phyloP scores from a whole-genome alignment of 1,140 invertebrate genomes.

The Meteorus sp. region DNA sequence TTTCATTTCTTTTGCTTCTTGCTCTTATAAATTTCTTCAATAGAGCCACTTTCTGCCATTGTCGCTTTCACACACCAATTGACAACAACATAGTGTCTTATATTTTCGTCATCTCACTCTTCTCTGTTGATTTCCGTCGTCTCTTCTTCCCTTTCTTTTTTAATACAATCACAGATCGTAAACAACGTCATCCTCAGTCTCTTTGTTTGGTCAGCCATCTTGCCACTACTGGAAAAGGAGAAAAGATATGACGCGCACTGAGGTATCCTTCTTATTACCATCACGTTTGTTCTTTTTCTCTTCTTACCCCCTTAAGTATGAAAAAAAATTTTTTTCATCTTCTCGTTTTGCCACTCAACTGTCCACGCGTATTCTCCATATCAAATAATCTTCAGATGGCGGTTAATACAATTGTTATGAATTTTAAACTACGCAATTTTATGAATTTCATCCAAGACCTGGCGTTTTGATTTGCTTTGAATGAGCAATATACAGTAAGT shows the following conservation, averaged over 20 bases:
- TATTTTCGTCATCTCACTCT: constrained; percentile 4
- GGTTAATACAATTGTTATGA: no score
- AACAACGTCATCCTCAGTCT: constrained; percentile 46
- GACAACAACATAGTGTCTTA: no score
- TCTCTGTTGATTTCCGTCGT: background rate
- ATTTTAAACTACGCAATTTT: no score
- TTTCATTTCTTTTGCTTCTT: no score
- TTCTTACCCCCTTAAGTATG: background rate
- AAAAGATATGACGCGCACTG: constrained; percentile 11
- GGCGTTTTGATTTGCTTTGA: no score
- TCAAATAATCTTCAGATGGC: no score
- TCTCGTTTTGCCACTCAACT: background rate
- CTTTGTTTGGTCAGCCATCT: constrained; percentile 41
- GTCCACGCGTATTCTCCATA: no score
- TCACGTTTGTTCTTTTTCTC: constrained; percentile 4
- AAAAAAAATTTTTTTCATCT: background rate
- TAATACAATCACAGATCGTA: constrained; percentile 46
- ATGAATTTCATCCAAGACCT: no score
- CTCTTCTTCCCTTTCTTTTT: constrained; percentile 32
- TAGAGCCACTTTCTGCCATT: constrained; percentile 13
- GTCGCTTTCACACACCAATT: no score
- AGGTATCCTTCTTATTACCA: constrained; percentile 11
- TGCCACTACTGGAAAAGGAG: no score
- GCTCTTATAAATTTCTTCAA: constrained; percentile 12
- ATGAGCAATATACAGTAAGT: no score